Evolutionary conservation across 1,140 invertebrate species (phyloP).

Genomic region (Dendroctonus ponderosae): DNA sequence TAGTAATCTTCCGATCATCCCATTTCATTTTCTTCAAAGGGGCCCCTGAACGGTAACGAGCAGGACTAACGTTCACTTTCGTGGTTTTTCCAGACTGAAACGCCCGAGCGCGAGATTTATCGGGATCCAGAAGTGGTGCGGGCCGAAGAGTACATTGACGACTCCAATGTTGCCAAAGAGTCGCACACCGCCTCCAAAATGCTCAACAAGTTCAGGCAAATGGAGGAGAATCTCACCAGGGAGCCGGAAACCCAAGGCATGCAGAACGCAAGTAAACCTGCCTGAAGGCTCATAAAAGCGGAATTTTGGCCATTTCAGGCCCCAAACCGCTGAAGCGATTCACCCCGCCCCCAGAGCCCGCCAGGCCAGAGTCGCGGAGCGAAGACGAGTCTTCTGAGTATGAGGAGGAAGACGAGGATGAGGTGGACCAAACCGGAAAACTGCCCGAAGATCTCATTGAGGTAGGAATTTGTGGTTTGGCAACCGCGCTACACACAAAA

Average conservation of each 20-base stretch:
- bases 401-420: conserved; percentile 60
- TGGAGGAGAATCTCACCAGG: conserved; percentile 70
- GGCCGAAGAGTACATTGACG: conserved; percentile 60
- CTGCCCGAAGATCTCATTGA: conserved; percentile 43
- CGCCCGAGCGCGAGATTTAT: conserved; percentile 73
- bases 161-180: conserved; percentile 59
- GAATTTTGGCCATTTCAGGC: conserved; percentile 47
- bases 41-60: too few relatives aligned
- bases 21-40: not conserved
- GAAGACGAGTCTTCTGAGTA: conserved; percentile 51
- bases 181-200: conserved; percentile 80
- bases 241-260: conserved; percentile 59
- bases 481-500: too few relatives aligned
- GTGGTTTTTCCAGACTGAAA: conserved; percentile 54
- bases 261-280: not conserved
- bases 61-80: too few relatives aligned
- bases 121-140: conserved; percentile 74
- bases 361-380: conserved; percentile 56
- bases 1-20: not conserved
- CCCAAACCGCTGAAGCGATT: conserved; percentile 84
- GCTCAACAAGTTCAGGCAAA: conserved; percentile 81
- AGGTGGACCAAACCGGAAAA: conserved; percentile 54
- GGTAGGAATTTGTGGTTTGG: conserved; percentile 18
- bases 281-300: not conserved
- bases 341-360: conserved; percentile 76